phyloP scores from a whole-genome alignment of 1,140 invertebrate genomes.

The Ephestia elutella region DNA sequence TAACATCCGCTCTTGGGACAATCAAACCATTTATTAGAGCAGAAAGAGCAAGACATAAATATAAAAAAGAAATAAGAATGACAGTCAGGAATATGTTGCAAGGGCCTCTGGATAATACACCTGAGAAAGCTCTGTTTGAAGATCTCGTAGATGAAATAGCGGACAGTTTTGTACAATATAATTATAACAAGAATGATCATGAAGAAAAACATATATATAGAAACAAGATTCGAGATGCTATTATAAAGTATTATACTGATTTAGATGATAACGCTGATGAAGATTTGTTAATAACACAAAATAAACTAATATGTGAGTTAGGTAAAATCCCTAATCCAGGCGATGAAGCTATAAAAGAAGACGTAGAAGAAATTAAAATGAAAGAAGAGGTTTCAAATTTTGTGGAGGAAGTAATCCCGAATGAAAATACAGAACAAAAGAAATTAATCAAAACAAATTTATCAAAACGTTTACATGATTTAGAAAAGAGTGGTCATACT shows the following conservation, averaged over 20 bases:
- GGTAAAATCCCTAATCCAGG: conserved; percentile 30
- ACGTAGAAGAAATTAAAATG: conserved; percentile 38
- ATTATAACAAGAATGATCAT: conserved; percentile 27
- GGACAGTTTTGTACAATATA: conserved; percentile 36
- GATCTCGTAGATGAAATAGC: conserved; percentile 34
- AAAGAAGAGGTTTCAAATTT: conserved; percentile 34
- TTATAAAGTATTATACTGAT: conserved; percentile 26
- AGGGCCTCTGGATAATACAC: conserved; percentile 13
- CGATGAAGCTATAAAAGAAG: conserved; percentile 21
- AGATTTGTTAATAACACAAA: conserved; percentile 27
- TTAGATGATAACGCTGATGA: conserved; percentile 11
- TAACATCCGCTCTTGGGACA: conserved; percentile 25
- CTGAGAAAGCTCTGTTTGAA: conserved; percentile 15
- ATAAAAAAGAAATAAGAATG: conserved; percentile 35
- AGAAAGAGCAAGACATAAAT: conserved; percentile 29
- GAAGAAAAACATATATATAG: conserved; percentile 28
- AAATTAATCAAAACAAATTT: conserved; percentile 28
- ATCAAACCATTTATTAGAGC: conserved; percentile 34
- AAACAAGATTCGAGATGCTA: conserved; percentile 22
- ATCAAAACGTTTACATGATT: conserved; percentile 28
- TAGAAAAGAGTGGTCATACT: conserved; percentile 28
- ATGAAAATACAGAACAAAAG: conserved; percentile 17
- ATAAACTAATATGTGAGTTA: conserved; percentile 41
- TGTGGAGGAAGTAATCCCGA: conserved; percentile 22
- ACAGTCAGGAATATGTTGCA: conserved; percentile 27